These are phyloP conservation scores for Leucophenga varia DNA, from an alignment of 1,140 invertebrate genomes.

Conservation along the genomic window DNA sequence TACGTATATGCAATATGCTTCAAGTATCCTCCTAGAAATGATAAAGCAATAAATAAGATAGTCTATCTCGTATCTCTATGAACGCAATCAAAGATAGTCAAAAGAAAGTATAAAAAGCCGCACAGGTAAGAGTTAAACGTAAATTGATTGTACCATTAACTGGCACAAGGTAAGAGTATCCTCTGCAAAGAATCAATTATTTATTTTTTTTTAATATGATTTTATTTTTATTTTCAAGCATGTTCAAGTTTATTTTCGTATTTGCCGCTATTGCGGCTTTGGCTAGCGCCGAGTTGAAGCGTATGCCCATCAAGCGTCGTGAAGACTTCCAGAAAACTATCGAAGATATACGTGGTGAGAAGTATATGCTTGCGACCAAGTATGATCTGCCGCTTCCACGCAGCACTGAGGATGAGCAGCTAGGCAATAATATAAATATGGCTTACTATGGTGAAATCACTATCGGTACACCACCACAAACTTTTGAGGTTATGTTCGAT, in stretches of 20 bases:
- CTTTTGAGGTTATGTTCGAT: slow-evolving; percentile 94
- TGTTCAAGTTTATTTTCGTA: slow-evolving; percentile 9
- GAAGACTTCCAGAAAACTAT: slow-evolving; percentile 10
- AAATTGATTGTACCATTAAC: no score
- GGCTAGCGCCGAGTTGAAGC: slow-evolving; percentile 17
- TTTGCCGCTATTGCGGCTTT: slow-evolving; percentile 5
- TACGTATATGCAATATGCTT: no score
- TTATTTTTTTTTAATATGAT: no score
- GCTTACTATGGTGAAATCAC: slow-evolving; percentile 95
- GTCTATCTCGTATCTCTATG: no score
- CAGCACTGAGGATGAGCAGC: slow-evolving; percentile 66
- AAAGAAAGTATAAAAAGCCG: no score
- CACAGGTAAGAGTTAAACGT: no score
- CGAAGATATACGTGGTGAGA: neutral
- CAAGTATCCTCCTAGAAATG: no score
- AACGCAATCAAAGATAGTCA: no score
- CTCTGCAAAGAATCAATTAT: no score
- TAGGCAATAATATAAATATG: slow-evolving; percentile 88
- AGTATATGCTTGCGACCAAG: neutral
- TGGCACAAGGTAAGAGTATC: no score
- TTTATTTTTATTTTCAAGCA: neutral
- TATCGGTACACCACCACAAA: slow-evolving; percentile 89
- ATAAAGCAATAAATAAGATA: no score
- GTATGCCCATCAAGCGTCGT: slow-evolving; percentile 5
- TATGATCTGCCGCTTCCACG: neutral